These are phyloP conservation scores for Astreopora myriophthalma DNA, from an alignment of 64 coral and sea anemone genomes.

Conservation along the genomic window DNA sequence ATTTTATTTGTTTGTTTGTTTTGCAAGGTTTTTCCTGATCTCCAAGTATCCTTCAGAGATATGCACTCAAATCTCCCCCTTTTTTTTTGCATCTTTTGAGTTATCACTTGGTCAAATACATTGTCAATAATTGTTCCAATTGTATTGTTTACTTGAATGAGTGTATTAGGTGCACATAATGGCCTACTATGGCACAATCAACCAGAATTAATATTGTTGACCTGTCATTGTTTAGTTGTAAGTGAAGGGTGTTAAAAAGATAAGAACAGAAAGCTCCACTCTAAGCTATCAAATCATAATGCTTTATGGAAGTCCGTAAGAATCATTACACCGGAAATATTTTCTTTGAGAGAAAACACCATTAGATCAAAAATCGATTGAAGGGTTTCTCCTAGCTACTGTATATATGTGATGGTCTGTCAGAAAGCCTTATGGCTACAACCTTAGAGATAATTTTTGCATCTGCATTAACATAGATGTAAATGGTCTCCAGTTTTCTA, in stretches of 20 bases:
- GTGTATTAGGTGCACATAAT: too few relatives aligned
- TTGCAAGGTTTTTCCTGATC: too few relatives aligned
- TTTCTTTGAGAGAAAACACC: not conserved
- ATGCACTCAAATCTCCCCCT: too few relatives aligned
- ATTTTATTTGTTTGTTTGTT: too few relatives aligned
- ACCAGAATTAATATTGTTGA: too few relatives aligned
- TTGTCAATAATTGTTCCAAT: too few relatives aligned
- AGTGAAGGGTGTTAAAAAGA: too few relatives aligned
- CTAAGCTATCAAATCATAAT: conserved; percentile 40
- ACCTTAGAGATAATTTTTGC: not conserved
- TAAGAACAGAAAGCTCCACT: conserved; percentile 42
- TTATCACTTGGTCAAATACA: not conserved
- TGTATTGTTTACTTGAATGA: too few relatives aligned
- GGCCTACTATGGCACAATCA: too few relatives aligned
- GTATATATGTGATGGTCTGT: not conserved
- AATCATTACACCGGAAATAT: not conserved
- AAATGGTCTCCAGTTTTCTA: not conserved
- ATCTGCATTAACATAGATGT: not conserved
- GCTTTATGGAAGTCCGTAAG: conserved; percentile 53
- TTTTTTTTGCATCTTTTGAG: too few relatives aligned
- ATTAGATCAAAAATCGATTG: conserved; percentile 19
- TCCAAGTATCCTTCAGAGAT: too few relatives aligned
- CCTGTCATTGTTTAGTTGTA: too few relatives aligned
- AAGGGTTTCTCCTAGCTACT: not conserved
- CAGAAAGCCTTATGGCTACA: not conserved